Evolutionary conservation across 2,113 vertebrate genomes (phyloP).

Genomic region (Apteryx owenii): DNA sequence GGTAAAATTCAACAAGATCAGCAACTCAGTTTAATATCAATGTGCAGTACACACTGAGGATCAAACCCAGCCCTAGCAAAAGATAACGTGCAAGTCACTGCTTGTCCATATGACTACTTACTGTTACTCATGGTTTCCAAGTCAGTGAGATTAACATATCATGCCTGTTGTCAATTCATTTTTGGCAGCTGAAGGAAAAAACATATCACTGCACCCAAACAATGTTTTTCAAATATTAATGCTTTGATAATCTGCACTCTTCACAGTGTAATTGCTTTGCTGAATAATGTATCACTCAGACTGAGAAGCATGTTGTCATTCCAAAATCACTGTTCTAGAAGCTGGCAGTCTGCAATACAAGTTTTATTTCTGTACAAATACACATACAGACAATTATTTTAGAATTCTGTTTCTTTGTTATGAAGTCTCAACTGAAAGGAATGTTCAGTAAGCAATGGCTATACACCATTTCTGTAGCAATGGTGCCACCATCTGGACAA

Average conservation of each 20-base stretch:
- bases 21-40: background rate
- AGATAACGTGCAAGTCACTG: background rate
- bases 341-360: background rate
- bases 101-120: background rate
- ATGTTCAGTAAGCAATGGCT: background rate
- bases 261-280: conserved; percentile 6
- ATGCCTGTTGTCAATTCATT: background rate
- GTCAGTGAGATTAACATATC: background rate
- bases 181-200: conserved; percentile 16
- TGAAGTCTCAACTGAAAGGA: background rate
- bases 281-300: background rate
- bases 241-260: background rate
- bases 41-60: background rate
- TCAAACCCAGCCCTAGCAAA: background rate
- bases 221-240: background rate
- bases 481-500: conserved; percentile 72
- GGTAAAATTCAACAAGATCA: background rate
- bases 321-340: background rate
- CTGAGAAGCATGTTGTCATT: conserved; percentile 7
- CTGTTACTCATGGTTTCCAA: background rate
- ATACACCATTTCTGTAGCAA: background rate
- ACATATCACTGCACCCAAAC: background rate
- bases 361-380: conserved; percentile 27
- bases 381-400: background rate
- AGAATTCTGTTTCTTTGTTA: background rate